Percentiles rank a stretch among this genome's conserved stretches.
phyloP scores from a whole-genome alignment of 1,140 invertebrate species.

The Melitaea cinxia region DNA sequence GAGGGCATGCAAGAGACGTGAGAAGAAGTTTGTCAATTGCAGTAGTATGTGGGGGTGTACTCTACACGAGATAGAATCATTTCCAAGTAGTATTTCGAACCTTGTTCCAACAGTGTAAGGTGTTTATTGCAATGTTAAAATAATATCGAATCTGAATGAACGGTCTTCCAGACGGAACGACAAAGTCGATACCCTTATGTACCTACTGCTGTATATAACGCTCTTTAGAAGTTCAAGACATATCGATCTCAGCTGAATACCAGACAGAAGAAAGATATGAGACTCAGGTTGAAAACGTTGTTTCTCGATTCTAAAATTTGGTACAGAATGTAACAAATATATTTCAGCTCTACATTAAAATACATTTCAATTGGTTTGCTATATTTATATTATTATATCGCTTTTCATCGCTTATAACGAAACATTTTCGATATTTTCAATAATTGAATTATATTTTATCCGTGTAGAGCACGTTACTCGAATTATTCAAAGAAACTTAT shows the following conservation, averaged over 20 bases:
- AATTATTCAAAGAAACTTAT: conserved; percentile 8
- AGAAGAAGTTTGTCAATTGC: conserved; percentile 32
- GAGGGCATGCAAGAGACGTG: conserved; percentile 19
- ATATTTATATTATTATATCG: too few relatives aligned
- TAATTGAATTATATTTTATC: too few relatives aligned
- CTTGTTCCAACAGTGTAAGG: conserved; percentile 24
- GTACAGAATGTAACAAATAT: too few relatives aligned
- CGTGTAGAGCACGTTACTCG: background rate
- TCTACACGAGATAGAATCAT: conserved; percentile 9
- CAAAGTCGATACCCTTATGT: conserved; percentile 34
- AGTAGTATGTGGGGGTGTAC: conserved; percentile 28
- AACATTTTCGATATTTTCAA: background rate
- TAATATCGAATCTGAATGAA: conserved; percentile 29
- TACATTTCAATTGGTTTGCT: too few relatives aligned
- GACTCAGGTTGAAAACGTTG: conserved; percentile 5
- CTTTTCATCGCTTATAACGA: background rate
- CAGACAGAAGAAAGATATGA: conserved; percentile 31
- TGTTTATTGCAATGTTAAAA: conserved; percentile 10
- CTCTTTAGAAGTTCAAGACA: conserved; percentile 33
- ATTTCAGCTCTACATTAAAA: background rate
- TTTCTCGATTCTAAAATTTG: background rate
- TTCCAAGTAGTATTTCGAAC: conserved; percentile 11
- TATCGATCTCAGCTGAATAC: conserved; percentile 34
- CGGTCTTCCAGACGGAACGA: conserved; percentile 35
- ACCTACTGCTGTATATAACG: conserved; percentile 23